Base-by-base conservation (phyloP, 2,113 vertebrate species). In the Henicopernis longicauda region DNA sequence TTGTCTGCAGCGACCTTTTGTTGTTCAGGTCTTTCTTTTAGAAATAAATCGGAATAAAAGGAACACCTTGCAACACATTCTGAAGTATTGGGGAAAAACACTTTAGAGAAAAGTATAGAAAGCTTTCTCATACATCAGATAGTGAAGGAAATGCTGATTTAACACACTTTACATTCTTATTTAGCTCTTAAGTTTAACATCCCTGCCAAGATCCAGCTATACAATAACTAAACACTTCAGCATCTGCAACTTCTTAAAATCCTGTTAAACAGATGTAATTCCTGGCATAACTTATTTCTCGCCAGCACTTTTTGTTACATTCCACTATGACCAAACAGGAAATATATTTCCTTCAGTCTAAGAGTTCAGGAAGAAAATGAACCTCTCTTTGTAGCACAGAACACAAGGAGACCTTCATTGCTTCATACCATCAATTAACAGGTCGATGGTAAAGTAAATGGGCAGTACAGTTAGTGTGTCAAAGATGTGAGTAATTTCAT, bases 291-390 rank as follows among this genome's bases (percentile, higher is more conserved):
- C 80, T 94, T 66, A 42, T 45, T 73, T 81, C 86, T 95, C 7
- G n/a, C 81, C 89, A 90, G 73, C 73, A 91, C 81, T 86, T 82
- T 78, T 86, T 93, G 62, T 87, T 73, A 55, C 54, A 67, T 87
- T 96, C 66, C 73, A 71, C 38, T 40, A 86, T 93, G 61, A 76
- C 81, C 81, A 69, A 96, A 74, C 70, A 85, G 94, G 95, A 97
- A 95, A 89, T 78, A 29, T 12, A 54, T 76, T 96, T 92, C 62
- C 80, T 90, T 79, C 80, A 71, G 67, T 67, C 32, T 54, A 86
- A 85, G 83, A 58, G 67, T 70, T 95, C 76, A 83, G 78, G 71
- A 86, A 79, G 15, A 73, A 70, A 96, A 89, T 31, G 76, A 90
- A 26, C 18, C 42, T 73, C 71, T 91, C 58, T 78, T 52, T 78